Base-by-base conservation (phyloP, 2,797 vertebrate species). In the Channallabes apus region DNA sequence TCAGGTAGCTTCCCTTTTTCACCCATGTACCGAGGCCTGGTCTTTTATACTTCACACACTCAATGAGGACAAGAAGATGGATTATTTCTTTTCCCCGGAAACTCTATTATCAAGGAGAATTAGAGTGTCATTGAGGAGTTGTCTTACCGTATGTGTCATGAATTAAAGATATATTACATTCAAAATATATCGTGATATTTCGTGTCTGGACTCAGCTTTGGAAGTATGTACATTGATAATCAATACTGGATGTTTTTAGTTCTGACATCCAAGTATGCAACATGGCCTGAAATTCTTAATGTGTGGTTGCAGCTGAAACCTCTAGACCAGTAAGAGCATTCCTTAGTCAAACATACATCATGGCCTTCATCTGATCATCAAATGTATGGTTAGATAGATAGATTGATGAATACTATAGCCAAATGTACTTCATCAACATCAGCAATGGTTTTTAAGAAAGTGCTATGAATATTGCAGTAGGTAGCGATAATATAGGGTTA, bases 1-100 rank as follows among this genome's bases (percentile, higher is more conserved):
- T 92, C 93, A 91, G 88, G 91, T 84, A 91, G 92, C 92, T 94
- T 94, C 91, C 92, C 90, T 88, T 92, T 92, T 93, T 89, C 17
- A 3, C 18, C 65, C 62, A n/a, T 85, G n/a, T 29, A 71, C 54
- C 82, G 79, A 71, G 86, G 83, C 72, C 68, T 68, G 62, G 54
- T 68, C 38, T 17, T 82, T 56, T 68, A 15, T 59, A 54, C 61
- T 64, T 80, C 67, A 77, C n/a, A 64, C 17, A 38, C 54, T 17
- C 11, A 68, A 4, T 38, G 3, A 35, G 51, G 38, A 41, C 14
- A 58, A n/a, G 15, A n/a, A 71, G 69, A 15, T 56, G 17, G 61
- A 56, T 65, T 24, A 35, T 59, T 67, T 82, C 46, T 68, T 67
- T 82, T 67, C 62, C 24, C 5, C 6, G 64, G 4, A 65, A 62